These are phyloP conservation scores for Raphicerus campestris DNA, from an alignment of 2,113 vertebrate species.

Conservation along the genomic window DNA sequence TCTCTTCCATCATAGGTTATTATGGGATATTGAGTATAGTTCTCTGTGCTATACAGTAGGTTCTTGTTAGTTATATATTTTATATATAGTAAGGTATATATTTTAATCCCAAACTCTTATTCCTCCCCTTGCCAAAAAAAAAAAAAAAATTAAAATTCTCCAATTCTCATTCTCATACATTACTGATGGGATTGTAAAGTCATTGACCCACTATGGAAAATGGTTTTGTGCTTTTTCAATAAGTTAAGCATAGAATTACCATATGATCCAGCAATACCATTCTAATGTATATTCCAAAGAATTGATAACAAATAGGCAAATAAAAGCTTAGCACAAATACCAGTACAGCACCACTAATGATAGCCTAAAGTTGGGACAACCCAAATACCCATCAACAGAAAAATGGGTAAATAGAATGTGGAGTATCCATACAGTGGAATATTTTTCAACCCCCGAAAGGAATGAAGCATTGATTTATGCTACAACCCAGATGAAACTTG, in stretches of 20 bases:
- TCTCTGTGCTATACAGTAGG: not conserved
- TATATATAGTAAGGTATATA: not conserved
- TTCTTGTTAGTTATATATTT: not conserved
- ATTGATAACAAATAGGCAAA: not conserved
- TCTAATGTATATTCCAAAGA: not conserved
- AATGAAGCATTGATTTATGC: not conserved
- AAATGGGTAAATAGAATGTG: not conserved
- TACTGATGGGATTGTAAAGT: not conserved
- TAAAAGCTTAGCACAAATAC: not conserved
- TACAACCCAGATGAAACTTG: not conserved
- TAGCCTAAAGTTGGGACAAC: not conserved
- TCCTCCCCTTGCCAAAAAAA: fast-evolving
- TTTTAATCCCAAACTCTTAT: not conserved
- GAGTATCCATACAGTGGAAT: not conserved
- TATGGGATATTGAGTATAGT: not conserved
- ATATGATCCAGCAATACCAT: not conserved
- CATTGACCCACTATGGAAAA: not conserved
- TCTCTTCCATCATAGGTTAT: not conserved
- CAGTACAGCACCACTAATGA: not conserved
- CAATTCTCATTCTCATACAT: not conserved
- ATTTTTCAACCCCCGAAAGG: not conserved
- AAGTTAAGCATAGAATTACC: not conserved
- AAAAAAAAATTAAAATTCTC: not conserved
- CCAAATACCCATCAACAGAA: not conserved
- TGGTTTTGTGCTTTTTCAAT: not conserved